These are phyloP conservation scores for Apteryx mantelli DNA, from an alignment of 2,113 vertebrate genomes.

Conservation along the genomic window DNA sequence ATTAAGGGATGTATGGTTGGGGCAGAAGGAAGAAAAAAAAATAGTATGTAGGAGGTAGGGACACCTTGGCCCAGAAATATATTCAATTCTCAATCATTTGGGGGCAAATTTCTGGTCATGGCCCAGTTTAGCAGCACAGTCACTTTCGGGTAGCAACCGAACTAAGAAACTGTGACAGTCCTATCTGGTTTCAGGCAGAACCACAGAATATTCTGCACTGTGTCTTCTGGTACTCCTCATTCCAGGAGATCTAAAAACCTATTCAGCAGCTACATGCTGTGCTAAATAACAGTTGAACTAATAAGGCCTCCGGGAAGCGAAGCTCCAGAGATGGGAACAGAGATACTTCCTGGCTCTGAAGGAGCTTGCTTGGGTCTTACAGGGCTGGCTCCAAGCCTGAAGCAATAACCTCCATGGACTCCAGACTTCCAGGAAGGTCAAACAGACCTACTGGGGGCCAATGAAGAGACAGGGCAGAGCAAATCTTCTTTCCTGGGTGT, in stretches of 20 bases:
- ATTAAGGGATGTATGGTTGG: rapidly evolving
- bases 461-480: background rate
- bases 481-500: background rate
- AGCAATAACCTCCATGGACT: background rate
- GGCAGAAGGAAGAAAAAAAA: background rate
- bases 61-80: background rate
- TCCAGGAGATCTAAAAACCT: background rate
- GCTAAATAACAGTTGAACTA: background rate
- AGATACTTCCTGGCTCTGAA: background rate
- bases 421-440: background rate
- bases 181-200: background rate
- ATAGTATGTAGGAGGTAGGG: background rate
- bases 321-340: background rate
- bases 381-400: background rate
- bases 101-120: rapidly evolving
- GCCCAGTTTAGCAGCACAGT: background rate
- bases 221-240: background rate
- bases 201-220: rapidly evolving
- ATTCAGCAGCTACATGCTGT: no score
- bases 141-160: background rate
- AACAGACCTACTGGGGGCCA: background rate
- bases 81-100: rapidly evolving
- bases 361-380: background rate
- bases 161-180: background rate
- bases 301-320: background rate